Base-by-base conservation (phyloP, 2,113 vertebrate genomes). In the Passer montanus region DNA sequence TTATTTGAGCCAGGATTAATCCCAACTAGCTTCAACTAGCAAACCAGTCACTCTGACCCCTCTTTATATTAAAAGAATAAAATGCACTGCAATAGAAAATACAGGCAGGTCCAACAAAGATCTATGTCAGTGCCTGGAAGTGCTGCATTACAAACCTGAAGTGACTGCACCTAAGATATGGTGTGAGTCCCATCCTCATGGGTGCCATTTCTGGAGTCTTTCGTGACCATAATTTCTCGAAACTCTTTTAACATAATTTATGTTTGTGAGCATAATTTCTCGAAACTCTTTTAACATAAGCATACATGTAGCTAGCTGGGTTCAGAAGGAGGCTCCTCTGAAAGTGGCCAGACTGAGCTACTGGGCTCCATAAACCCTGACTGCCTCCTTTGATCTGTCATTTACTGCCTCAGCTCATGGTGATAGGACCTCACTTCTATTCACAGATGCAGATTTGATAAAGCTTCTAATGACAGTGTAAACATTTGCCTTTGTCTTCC, bases 101-200 rank as follows among this genome's bases (percentile, higher is more conserved):
- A 70, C 1, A 1, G 16, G 19, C 63, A 8, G 3, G 11, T 11
- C 18, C 15, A 75, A 15, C 4, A n/a, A 58, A 75, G 4, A n/a
- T 27, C 39, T 28, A 0, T 17, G 13, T 6, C 15, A 62, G 17
- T 30, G 58, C 9, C 5, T 17, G 31, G 17, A 13, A 7, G 5
- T n/a, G 9, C 35, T 84, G 39, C 56, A 11, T 8, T 44, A 15
- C 37, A 85, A 64, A 79, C 6, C 14, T 18, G 26, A 35, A 70
- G 41, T 12, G 43, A 23, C 53, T 49, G 15, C 0, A 0, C 13
- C 19, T 39, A 31, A 76, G 27, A 24, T 27, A 31, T 0, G 1
- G 5, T 2, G 3, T 50, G 18, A 93, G 74, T 63, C 14, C 37
- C 16, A 31, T 16, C 15, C 23, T 75, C 68, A 43, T 37, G 35